Evolutionary conservation across 1,140 invertebrate species (phyloP).

Genomic region (Melanaphis sacchari): DNA sequence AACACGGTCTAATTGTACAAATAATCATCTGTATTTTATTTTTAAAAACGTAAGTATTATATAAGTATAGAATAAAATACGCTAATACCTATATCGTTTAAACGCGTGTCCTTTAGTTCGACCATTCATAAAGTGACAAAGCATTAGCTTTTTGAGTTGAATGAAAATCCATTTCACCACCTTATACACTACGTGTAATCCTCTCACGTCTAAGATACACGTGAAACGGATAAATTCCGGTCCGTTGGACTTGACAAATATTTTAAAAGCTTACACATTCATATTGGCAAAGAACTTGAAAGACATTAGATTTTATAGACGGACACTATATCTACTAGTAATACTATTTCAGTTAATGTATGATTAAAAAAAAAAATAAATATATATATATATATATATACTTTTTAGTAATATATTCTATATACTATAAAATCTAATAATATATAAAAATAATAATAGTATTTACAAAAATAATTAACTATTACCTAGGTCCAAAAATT

Average conservation of each 20-base stretch:
- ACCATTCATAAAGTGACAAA: not conserved
- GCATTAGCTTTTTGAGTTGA: not conserved
- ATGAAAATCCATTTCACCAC: conserved; percentile 23
- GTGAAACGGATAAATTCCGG: not conserved
- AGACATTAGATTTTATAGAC: not conserved
- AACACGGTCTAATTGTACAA: not conserved
- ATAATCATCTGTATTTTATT: not conserved
- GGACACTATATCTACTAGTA: not conserved
- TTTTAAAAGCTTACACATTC: conserved; percentile 15
- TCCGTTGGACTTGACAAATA: conserved; percentile 6
- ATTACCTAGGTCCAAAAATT: not conserved
- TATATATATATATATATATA: no score
- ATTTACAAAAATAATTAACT: not conserved
- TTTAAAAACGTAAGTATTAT: not conserved
- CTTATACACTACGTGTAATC: not conserved
- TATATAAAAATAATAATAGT: not conserved
- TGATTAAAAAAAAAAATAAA: no score
- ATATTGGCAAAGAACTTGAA: not conserved
- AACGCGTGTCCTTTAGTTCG: not conserved
- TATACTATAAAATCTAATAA: not conserved
- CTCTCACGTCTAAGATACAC: conserved; percentile 19
- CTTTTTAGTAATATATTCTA: not conserved
- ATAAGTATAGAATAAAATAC: not conserved
- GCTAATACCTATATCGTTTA: not conserved
- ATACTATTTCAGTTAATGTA: not conserved